Evolutionary conservation across 2,113 vertebrate species (phyloP).

Genomic region (Potamarius usumacintae): DNA sequence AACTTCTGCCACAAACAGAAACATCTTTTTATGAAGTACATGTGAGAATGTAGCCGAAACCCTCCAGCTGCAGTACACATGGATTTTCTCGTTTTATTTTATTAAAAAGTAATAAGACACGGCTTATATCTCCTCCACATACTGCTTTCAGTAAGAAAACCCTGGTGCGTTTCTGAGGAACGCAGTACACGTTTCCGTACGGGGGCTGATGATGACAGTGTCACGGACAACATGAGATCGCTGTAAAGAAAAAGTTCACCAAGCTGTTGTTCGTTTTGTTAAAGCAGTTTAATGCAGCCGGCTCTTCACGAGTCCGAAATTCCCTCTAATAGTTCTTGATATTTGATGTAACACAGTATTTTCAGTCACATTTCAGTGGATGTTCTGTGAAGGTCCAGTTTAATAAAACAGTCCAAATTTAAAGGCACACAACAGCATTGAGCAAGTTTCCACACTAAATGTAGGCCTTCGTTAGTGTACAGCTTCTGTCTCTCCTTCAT

Average conservation of each 20-base stretch:
- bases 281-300: conserved; percentile 57
- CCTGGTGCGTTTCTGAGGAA: conserved; percentile 53
- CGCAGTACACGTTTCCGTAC: conserved; percentile 52
- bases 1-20: conserved; percentile 59
- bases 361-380: conserved; percentile 61
- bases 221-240: conserved; percentile 49
- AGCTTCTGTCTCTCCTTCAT: conserved; percentile 59
- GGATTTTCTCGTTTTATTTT: conserved; percentile 56
- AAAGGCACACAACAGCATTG: conserved; percentile 60
- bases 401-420: conserved; percentile 54
- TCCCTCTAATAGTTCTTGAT: conserved; percentile 49
- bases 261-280: conserved; percentile 30
- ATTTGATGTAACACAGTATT: conserved; percentile 54
- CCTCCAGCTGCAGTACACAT: conserved; percentile 64
- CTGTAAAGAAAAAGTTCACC: conserved; percentile 25
- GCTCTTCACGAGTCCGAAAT: conserved; percentile 39
- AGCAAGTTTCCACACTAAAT: conserved; percentile 49
- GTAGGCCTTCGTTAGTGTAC: conserved; percentile 68
- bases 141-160: conserved; percentile 57
- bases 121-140: conserved; percentile 54
- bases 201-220: conserved; percentile 44
- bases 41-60: conserved; percentile 57
- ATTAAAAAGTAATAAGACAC: conserved; percentile 47
- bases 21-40: neutral
- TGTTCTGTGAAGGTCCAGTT: conserved; percentile 71